phyloP scores from a whole-genome alignment of 2,113 vertebrate genomes.

The Rafetus swinhoei region DNA sequence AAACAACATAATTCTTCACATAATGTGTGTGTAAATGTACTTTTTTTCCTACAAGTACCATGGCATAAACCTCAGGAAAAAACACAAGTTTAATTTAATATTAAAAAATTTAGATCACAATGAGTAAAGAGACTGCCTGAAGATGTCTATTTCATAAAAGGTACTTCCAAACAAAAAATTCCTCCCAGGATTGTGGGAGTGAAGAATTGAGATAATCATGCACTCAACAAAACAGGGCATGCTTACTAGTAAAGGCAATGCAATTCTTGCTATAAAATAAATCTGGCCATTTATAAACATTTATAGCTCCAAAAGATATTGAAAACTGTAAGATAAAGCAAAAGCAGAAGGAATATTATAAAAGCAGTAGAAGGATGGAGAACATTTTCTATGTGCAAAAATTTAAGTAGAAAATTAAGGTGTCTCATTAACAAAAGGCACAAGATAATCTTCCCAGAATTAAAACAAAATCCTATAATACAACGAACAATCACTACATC shows the following conservation, averaged over 20 bases:
- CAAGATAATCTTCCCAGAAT: neutral
- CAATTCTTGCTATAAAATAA: neutral
- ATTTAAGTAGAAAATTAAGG: neutral
- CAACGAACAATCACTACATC: neutral
- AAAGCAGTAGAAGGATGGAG: neutral
- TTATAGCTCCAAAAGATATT: neutral
- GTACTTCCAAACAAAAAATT: neutral
- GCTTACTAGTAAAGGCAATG: neutral
- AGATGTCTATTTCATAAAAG: neutral
- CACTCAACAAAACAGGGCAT: neutral
- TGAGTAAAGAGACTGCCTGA: neutral
- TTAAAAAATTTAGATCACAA: neutral
- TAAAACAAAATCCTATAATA: neutral
- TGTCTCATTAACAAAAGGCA: constrained; percentile 11
- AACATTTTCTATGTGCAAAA: neutral
- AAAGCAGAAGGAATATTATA: neutral
- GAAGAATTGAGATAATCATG: neutral
- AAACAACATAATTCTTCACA: neutral
- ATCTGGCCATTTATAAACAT: neutral
- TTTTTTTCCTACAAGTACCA: neutral
- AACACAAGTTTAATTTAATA: neutral
- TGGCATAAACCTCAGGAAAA: neutral
- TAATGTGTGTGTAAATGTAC: neutral
- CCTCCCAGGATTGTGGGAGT: neutral
- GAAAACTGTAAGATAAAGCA: neutral